Evolutionary conservation across 35 echinoderm and acorn worm species (phyloP), one percentile per base, ranked within the genome.

Genomic region (Heliocidaris tuberculata): DNA sequence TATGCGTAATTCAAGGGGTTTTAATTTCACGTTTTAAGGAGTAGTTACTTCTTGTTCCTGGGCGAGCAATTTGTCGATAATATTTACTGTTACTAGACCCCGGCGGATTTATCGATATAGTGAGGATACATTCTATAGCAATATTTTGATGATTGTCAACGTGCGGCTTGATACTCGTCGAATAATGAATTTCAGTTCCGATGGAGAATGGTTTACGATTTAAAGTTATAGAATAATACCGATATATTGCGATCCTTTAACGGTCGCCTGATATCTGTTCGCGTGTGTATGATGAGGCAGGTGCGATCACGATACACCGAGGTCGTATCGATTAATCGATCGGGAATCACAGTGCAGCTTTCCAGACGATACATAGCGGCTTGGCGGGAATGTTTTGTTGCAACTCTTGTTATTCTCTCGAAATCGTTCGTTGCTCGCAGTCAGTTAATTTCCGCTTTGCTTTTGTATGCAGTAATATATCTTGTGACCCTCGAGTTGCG

Each of bases 271-370:
- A 89, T 8, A 32, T 59, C 31, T 93, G 91, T 93, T 93, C 87
- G 91, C 12, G 50, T 78, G 65, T 78, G 27, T 78, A 78, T 78
- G 65, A 78, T 78, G 31, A 24, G 50, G 91, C 91, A 93, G 91
- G 91, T 93, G 91, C 91, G 91, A 93, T 93, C 56, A 59, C 91
- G 91, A 93, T 93, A 93, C 50, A 93, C 48, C 50, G 91, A 52
- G 48, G 91, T 52, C 91, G 21, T 93, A 93, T 93, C 91, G 91
- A 93, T 93, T 93, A 48, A 93, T 93, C 50, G 91, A 93, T 93
- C 30, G 91, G 30, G 27, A 93, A 93, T 93, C 91, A 93, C 48
- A 52, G 91, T 49, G 50, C 48, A 31, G 31, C 31, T 93, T 59
- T 93, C 48, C 2, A 52, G 48, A 31, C n/a, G 50, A 50, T 93